These are phyloP conservation scores for Saccostrea cuccullata DNA, from an alignment of 1,140 invertebrate genomes.

Conservation along the genomic window DNA sequence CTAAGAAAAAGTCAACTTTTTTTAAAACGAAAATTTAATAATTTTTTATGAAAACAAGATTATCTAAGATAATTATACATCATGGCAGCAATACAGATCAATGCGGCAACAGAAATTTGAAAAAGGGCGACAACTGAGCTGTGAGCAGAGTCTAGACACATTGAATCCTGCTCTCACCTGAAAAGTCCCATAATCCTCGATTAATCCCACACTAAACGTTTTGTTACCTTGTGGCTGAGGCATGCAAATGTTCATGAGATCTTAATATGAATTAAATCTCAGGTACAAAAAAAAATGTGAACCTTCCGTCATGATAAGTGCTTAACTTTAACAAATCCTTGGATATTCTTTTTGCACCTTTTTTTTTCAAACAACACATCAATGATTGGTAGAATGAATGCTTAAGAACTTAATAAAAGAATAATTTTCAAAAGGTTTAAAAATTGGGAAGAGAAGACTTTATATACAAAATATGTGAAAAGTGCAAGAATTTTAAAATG, in stretches of 20 bases:
- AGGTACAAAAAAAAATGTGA: not conserved
- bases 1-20: too few species aligned
- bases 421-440: not conserved
- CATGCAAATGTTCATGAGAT: slow-evolving; percentile 52
- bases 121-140: slow-evolving; percentile 21
- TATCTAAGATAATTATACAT: not conserved
- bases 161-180: slow-evolving; percentile 62
- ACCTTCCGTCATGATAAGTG: too few species aligned
- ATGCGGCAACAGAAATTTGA: not conserved
- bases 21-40: too few species aligned
- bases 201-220: slow-evolving; percentile 56
- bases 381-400: not conserved
- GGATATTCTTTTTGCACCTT: not conserved
- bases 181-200: slow-evolving; percentile 71
- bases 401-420: not conserved
- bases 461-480: not conserved
- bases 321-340: too few species aligned
- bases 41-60: too few species aligned
- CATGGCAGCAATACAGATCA: not conserved
- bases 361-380: not conserved
- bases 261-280: not conserved
- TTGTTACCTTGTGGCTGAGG: slow-evolving; percentile 66
- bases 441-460: not conserved
- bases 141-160: slow-evolving; percentile 14
- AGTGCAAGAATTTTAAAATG: not conserved